Evolutionary conservation across 2,888 invertebrate species (phyloP), one percentile per base, ranked within the genome.

Genomic region (Matsumyia berberina): DNA sequence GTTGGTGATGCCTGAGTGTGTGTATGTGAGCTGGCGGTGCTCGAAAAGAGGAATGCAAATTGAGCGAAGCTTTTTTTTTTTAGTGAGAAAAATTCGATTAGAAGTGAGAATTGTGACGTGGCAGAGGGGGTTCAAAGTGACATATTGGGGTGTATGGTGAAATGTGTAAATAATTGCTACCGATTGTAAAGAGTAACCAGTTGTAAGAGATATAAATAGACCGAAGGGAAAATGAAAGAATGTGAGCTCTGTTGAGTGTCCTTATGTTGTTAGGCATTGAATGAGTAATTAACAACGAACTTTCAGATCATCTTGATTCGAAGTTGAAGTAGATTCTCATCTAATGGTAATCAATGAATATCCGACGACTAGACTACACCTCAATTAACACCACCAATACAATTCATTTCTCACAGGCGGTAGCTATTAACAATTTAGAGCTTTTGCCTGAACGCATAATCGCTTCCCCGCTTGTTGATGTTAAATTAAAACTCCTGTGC

Each of bases 151-250:
- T n/a, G n/a, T 58, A 46, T 15, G 51, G 66, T 15, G 60, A 62
- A 79, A 83, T 83, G 79, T 79, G 55, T 64, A 74, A 83, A 83
- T 83, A 73, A 83, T 83, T 83, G 73, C 60, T 74, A 8, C 35
- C 57, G 64, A 64, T 76, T 69, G 55, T 49, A 31, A 8, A 64
- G 76, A 49, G 57, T 70, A 70, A 64, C 37, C 46, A 76, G 70
- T 70, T 62, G 55, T n/a, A 53, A 19, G 9, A 3, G 31, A 3
- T n/a, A 7, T 0, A 6, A 6, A n/a, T 51, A 8, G 24, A 11
- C 17, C 0, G 11, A 24, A 4, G 4, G 24, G 24, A 24, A 24
- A 24, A 24, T 24, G 24, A 24, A 24, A 24, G 1, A 24, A 3
- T 1, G 4, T 4, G 24, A 24, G 24, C 24, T 24, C 24, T n/a